phyloP scores from a whole-genome alignment of 2,797 vertebrate genomes.

The Sarcophilus harrisii region DNA sequence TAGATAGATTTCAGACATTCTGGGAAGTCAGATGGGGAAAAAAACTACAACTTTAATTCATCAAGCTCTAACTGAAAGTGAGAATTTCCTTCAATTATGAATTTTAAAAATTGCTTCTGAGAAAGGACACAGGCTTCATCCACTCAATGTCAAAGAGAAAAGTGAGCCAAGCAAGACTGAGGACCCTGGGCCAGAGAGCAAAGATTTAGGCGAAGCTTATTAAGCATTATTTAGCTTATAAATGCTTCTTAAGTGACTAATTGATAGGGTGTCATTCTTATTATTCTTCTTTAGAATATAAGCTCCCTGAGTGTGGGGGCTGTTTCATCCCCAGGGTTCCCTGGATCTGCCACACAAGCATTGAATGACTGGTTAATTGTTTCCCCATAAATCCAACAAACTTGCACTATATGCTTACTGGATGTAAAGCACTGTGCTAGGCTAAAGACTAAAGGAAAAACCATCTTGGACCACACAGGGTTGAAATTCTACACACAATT shows the following conservation, averaged over 20 bases:
- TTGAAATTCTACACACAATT: not conserved
- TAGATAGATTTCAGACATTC: not conserved
- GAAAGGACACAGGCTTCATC: not conserved
- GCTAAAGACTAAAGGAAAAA: not conserved
- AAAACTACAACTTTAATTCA: not conserved
- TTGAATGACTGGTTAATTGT: not conserved
- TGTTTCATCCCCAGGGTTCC: not conserved
- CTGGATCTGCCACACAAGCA: not conserved
- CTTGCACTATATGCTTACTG: too few species aligned
- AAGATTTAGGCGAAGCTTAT: not conserved
- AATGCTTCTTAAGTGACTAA: not conserved
- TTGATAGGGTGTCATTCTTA: not conserved
- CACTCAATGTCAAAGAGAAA: not conserved
- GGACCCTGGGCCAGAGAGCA: not conserved
- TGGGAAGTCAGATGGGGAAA: not conserved
- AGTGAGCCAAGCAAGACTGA: not conserved
- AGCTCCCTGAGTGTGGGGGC: not conserved
- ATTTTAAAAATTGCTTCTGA: not conserved
- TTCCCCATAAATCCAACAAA: not conserved
- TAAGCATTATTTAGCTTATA: not conserved
- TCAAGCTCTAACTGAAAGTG: not conserved
- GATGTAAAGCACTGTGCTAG: not conserved
- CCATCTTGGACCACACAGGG: not conserved
- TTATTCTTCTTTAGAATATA: not conserved
- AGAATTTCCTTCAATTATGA: not conserved